Base-by-base conservation (phyloP, 2,797 vertebrate species). In the Mycteria americana region DNA sequence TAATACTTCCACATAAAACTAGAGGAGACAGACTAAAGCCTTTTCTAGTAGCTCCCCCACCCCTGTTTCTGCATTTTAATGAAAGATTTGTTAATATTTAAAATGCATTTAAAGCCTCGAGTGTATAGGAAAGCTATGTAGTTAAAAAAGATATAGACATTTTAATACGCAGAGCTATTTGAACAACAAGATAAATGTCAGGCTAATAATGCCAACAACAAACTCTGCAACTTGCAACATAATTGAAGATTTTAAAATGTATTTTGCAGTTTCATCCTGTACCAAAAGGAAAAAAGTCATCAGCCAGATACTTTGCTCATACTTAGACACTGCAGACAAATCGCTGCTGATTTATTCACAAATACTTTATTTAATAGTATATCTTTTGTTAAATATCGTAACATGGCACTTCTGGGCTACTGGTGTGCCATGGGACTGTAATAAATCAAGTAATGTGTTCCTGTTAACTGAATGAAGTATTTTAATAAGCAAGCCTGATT, bases 61-160 rank as follows among this genome's bases (percentile, higher is more conserved):
- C 86, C 65, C 65, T 92, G 41, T 90, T 95, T 95, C 93, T 97
- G 96, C 89, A 98, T 97, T 95, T 97, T 96, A 97, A 95, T 96
- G 93, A 97, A 96, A 95, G 33, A 25, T 75, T 92, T 95, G 77
- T 97, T 97, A 97, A 97, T 98, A 97, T 97, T 98, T 97, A 96
- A 98, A 96, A 83, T 85, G 64, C 86, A 88, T 96, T 97, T 96
- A 93, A 97, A 97, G 65, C 63, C 89, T 83, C 85, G 48, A 88
- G 89, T 89, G 81, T 86, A 85, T 80, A 93, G 51, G 84, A 81
- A 95, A 73, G 39, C 80, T 62, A 46, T 64, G 82, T 65, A 65
- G 24, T 83, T 93, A 53, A 78, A 94, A 96, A 93, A 78, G 19
- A 53, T n/a, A 70, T 5, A 43, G 76, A 39, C 60, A 27, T 93